Percentiles rank a stretch among this genome's conserved stretches.
These are phyloP conservation scores for Tethea ocularis DNA, from an alignment of 2,888 invertebrate genomes.

Conservation along the genomic window DNA sequence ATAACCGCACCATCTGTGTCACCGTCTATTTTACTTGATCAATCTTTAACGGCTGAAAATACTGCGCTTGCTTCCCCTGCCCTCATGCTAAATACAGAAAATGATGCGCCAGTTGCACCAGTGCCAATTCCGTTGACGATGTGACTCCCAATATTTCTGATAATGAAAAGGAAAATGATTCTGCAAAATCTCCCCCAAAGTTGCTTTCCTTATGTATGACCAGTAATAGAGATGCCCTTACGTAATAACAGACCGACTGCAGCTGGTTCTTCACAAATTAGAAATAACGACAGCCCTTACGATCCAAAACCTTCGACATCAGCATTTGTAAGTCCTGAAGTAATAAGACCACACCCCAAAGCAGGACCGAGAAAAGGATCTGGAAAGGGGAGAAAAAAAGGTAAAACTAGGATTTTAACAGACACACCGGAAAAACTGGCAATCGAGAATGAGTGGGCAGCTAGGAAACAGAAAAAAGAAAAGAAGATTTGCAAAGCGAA, in stretches of 20 bases:
- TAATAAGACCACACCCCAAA: conserved; percentile 29
- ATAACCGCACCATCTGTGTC: conserved; percentile 13
- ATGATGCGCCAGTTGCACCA: no score
- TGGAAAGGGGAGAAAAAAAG: conserved; percentile 27
- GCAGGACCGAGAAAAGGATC: conserved; percentile 24
- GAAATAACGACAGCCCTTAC: no score
- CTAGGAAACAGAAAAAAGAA: conserved; percentile 11
- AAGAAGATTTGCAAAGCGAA: conserved; percentile 12
- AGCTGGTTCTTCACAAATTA: no score
- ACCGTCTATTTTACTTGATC: conserved; percentile 12
- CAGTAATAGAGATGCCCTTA: no score
- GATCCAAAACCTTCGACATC: no score
- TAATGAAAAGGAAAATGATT: no score
- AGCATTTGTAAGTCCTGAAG: conserved; percentile 23
- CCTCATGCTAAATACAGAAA: no score
- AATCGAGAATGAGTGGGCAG: conserved; percentile 14
- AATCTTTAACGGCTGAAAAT: conserved; percentile 12
- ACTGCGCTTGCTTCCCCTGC: neutral
- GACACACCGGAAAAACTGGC: conserved; percentile 31
- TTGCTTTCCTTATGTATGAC: no score
- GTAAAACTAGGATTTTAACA: conserved; percentile 29
- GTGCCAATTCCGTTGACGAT: no score
- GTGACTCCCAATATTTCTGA: no score
- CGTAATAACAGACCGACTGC: no score
- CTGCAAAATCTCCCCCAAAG: no score